Percentiles rank a stretch among this genome's conserved stretches.
Conservation (phyloP, 2,113 vertebrate species). For the Dipodomys spectabilis region DNA sequence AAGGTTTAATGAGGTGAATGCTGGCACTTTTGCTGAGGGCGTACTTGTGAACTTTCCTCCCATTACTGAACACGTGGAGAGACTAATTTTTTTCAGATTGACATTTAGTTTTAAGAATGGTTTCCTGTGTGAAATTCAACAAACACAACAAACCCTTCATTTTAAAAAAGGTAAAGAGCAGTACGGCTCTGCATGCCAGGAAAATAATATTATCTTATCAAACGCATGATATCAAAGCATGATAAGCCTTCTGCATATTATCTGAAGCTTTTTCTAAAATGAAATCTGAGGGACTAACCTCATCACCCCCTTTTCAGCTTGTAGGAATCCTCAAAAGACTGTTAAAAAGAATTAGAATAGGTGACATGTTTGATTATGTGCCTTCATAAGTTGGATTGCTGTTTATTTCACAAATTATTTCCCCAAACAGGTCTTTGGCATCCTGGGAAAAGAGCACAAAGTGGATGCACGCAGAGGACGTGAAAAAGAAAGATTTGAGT, state of each 20-base stretch:
- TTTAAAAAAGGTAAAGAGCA: constrained; percentile 68
- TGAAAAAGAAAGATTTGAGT: not conserved
- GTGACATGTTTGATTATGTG: not conserved
- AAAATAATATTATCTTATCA: constrained; percentile 49
- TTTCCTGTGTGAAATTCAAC: constrained; percentile 67
- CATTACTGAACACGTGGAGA: constrained; percentile 62
- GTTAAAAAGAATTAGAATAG: not conserved
- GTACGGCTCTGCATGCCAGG: constrained; percentile 39
- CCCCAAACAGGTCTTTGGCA: not conserved
- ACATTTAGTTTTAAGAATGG: constrained; percentile 75
- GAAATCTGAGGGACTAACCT: not conserved
- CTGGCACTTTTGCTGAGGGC: constrained; percentile 71
- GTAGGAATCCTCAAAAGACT: not conserved
- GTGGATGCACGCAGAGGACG: not conserved
- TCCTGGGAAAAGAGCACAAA: not conserved
- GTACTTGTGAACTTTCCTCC: constrained; percentile 67
- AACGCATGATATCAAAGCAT: not conserved
- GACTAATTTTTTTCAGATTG: constrained; percentile 80
- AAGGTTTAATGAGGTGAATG: constrained; percentile 79
- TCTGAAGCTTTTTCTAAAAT: constrained; percentile 45
- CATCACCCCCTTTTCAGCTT: not conserved
- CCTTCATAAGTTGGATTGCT: not conserved
- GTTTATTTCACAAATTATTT: constrained; percentile 17
- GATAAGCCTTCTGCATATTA: not conserved
- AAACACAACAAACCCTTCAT: constrained; percentile 72